Evolutionary conservation across 2,797 vertebrate genomes (phyloP).

Genomic region (Cirrhinus molitorella): DNA sequence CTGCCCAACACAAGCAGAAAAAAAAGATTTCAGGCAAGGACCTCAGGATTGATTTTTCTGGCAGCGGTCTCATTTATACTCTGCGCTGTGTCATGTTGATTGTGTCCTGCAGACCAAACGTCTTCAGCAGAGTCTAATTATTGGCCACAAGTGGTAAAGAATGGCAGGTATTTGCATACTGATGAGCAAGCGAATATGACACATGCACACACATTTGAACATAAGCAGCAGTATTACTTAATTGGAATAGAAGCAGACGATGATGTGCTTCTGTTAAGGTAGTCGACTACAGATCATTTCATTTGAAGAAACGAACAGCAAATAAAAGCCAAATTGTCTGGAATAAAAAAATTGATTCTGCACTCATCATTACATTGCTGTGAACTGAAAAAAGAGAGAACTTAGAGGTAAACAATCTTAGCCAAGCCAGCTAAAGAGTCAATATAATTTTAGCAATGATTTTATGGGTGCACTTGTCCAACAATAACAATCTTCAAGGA

Average conservation of each 20-base stretch:
- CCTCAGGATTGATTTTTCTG: neutral
- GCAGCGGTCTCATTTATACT: neutral
- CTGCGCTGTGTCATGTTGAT: neutral
- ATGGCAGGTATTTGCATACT: conserved; percentile 17
- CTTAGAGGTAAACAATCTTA: neutral
- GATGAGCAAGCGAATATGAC: conserved; percentile 20
- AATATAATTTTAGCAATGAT: neutral
- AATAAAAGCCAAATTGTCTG: conserved; percentile 37
- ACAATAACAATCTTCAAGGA: no score
- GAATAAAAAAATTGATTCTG: neutral
- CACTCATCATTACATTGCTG: neutral
- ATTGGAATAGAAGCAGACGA: neutral
- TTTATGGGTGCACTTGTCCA: neutral
- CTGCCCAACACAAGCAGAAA: conserved; percentile 18
- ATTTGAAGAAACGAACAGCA: conserved; percentile 40
- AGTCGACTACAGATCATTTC: conserved; percentile 1
- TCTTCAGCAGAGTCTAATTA: conserved; percentile 11
- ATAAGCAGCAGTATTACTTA: neutral
- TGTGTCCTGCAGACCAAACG: neutral
- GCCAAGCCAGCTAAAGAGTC: neutral
- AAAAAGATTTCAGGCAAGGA: neutral
- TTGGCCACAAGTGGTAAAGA: neutral
- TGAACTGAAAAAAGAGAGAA: neutral
- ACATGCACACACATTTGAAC: neutral
- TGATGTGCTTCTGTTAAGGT: conserved; percentile 12